Evolutionary conservation across 35 echinoderm and acorn worm genomes (phyloP).

Genomic region (Ophioderma brevispina): DNA sequence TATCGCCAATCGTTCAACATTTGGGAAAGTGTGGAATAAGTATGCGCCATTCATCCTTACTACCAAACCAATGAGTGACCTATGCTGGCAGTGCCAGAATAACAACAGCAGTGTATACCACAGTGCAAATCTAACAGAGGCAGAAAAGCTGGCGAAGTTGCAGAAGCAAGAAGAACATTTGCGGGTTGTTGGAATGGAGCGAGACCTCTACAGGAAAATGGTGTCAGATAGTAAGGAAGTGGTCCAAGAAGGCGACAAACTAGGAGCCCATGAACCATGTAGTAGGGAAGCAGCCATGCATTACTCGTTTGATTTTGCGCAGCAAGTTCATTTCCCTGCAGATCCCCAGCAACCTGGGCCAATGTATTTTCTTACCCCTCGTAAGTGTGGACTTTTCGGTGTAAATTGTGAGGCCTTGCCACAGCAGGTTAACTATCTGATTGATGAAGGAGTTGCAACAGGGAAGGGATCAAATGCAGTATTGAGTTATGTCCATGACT

Average conservation of each 20-base stretch:
- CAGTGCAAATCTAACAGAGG: slow-evolving; percentile 5
- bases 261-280: slow-evolving; percentile 42
- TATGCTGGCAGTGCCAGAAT: slow-evolving; percentile 70
- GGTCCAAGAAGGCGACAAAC: neutral
- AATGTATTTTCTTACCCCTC: slow-evolving; percentile 29
- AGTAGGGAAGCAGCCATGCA: slow-evolving; percentile 34
- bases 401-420: slow-evolving; percentile 44
- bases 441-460: slow-evolving; percentile 52
- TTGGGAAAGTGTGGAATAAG: slow-evolving; percentile 21
- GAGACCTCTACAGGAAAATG: too few species aligned
- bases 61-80: slow-evolving; percentile 34
- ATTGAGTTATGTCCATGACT: too few species aligned
- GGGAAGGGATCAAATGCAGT: too few species aligned
- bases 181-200: slow-evolving; percentile 13
- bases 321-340: too few species aligned
- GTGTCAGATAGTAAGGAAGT: too few species aligned
- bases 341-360: slow-evolving; percentile 26
- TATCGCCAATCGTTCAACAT: slow-evolving; percentile 27
- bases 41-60: slow-evolving; percentile 50
- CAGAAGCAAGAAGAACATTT: slow-evolving; percentile 43
- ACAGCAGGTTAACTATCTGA: slow-evolving; percentile 58
- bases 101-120: slow-evolving; percentile 34
- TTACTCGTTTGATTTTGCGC: too few species aligned
- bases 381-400: slow-evolving; percentile 56
- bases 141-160: neutral